A percentile compares a stretch with the other conserved stretches of the same genome.
Evolutionary conservation across 2,888 invertebrate species (phyloP).

Genomic region (Archaeoteleia sp.): DNA sequence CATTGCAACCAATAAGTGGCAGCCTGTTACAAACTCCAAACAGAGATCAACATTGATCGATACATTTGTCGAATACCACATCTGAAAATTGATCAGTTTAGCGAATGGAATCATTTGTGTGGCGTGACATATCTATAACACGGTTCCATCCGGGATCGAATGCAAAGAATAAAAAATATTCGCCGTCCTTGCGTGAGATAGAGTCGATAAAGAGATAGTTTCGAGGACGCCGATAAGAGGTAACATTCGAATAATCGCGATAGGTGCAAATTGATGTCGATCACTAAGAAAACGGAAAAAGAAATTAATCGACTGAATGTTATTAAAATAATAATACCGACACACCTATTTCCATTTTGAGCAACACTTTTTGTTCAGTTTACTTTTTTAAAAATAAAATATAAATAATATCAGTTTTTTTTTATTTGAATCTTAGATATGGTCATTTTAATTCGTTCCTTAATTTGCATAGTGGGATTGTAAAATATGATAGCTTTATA

Average conservation of each 20-base stretch:
- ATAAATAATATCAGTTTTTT: too few species aligned
- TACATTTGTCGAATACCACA: background rate
- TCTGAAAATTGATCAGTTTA: background rate
- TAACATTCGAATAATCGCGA: background rate
- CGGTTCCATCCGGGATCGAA: slow-evolving; percentile 3
- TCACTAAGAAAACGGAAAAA: slow-evolving; percentile 6
- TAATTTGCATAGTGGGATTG: background rate
- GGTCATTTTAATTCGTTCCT: slow-evolving; percentile 3
- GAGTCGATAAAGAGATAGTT: slow-evolving; percentile 22
- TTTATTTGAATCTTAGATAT: background rate
- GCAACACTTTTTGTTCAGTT: background rate
- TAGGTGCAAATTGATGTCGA: slow-evolving; percentile 6
- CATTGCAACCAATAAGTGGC: background rate
- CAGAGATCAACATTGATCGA: background rate
- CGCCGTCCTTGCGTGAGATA: slow-evolving; percentile 55
- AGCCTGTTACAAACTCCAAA: background rate
- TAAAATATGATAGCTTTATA: too few species aligned
- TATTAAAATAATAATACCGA: background rate
- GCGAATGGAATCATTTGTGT: background rate
- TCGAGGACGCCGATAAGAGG: slow-evolving; percentile 42
- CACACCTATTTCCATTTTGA: background rate
- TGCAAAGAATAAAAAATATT: slow-evolving; percentile 19
- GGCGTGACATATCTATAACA: background rate
- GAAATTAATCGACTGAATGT: background rate
- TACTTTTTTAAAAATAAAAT: too few species aligned